phyloP scores from a whole-genome alignment of 2,113 vertebrate species.

The Craseonycteris thonglongyai region DNA sequence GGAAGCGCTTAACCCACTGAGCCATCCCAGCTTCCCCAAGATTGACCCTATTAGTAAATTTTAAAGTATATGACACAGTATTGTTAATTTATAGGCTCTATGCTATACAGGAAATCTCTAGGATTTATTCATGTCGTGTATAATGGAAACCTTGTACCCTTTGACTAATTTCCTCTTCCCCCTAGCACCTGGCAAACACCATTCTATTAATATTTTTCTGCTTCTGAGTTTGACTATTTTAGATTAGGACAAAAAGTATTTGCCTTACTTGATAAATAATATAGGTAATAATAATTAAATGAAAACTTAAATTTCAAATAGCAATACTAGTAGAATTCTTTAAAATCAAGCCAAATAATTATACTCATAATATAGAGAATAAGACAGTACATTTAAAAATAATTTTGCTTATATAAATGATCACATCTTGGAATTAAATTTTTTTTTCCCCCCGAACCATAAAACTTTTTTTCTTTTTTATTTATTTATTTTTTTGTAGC shows the following conservation, averaged over 20 bases:
- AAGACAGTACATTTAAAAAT: neutral
- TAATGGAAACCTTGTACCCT: neutral
- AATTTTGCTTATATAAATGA: neutral
- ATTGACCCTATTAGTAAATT: neutral
- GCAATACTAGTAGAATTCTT: neutral
- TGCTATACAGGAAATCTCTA: neutral
- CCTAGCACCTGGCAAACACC: neutral
- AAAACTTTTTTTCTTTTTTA: neutral
- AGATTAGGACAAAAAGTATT: neutral
- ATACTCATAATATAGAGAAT: neutral
- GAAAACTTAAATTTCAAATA: neutral
- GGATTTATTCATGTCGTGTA: neutral
- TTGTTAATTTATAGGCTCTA: neutral
- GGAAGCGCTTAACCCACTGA: too few relatives aligned
- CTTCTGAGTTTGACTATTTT: neutral
- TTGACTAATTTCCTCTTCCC: neutral
- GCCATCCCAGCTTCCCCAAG: too few relatives aligned
- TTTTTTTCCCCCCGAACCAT: neutral
- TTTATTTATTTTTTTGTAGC: neutral
- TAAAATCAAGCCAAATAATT: neutral
- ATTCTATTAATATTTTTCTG: neutral
- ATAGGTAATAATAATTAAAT: neutral
- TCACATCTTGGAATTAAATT: neutral
- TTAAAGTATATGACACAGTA: neutral
- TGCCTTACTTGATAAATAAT: slow-evolving; percentile 9